Evolutionary conservation across 2,888 invertebrate genomes (phyloP), one percentile per base, ranked within the genome.

Genomic region (Gandaritis pyraliata): DNA sequence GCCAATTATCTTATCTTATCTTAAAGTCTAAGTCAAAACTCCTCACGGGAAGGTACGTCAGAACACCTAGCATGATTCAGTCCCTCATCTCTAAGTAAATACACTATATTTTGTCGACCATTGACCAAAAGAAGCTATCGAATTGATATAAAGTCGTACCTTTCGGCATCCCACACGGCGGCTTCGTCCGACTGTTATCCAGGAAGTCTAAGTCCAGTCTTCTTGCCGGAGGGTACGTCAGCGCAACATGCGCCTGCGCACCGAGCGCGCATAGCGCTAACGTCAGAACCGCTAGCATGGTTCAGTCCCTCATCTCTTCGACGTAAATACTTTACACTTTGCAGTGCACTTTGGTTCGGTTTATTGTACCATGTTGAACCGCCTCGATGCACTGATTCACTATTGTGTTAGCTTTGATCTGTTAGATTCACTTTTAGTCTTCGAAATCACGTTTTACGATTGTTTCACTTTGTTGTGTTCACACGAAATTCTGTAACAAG

Each of bases 151-250:
- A n/a, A n/a, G n/a, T 23, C 2, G 94, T 88, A 97, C 97, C 97
- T 95, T 96, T 97, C 23, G 98, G 97, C 97, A 98, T 98, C 69
- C 98, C 98, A 86, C 98, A 98, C 64, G 98, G 98, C 65, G 95
- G 95, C 77, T 96, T 96, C 33, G 98, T 98, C 78, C 98, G 94
- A 48, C 96, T 94, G 82, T 96, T 98, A 83, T 98, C 98, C 90
- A 98, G 93, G 90, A 98, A 98, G 88, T 98, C 98, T 87, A 98
- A 92, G 78, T 97, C 97, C 80, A 95, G 97, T 79, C 95, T 95
- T 77, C 98, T 94, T 0, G 98, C 98, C 1, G 96, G 97, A 58
- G 98, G 98, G 86, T 95, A 98, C 11, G 97, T 98, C 56, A 98
- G 92, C 10, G 97, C 95, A 41, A 98, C 97, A 86, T 98, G 98